Evolutionary conservation across 2,888 invertebrate species (phyloP).

Genomic region (Strigamia transsilvanica): DNA sequence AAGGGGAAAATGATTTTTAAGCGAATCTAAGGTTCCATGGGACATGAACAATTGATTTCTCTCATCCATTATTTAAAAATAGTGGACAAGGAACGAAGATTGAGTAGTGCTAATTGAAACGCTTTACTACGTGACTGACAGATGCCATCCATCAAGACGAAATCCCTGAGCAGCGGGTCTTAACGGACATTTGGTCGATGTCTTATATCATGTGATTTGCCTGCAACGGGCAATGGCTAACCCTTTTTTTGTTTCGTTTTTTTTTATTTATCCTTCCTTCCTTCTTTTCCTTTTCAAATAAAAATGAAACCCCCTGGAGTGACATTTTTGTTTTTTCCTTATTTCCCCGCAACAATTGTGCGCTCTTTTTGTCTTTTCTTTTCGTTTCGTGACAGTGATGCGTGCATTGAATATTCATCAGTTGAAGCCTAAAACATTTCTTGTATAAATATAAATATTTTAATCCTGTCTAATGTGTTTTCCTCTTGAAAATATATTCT

Average conservation of each 20-base stretch:
- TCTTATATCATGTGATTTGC: slow-evolving; percentile 32
- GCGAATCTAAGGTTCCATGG: not conserved
- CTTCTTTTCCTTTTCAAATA: slow-evolving; percentile 31
- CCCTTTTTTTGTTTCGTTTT: slow-evolving; percentile 14
- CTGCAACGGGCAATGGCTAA: not conserved
- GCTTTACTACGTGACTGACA: slow-evolving; percentile 36
- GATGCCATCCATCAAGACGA: slow-evolving; percentile 35
- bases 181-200: slow-evolving; percentile 38
- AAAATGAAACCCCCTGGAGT: slow-evolving; percentile 33
- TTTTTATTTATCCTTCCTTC: not conserved
- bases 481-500: not conserved
- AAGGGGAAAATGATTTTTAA: not conserved
- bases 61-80: slow-evolving; percentile 6
- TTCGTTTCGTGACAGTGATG: not conserved
- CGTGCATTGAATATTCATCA: slow-evolving; percentile 12
- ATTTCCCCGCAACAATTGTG: not conserved
- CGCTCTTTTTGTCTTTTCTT: not conserved
- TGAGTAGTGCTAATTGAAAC: slow-evolving; percentile 41
- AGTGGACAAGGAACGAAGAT: slow-evolving; percentile 43
- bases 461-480: not conserved
- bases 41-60: not conserved
- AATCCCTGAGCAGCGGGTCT: slow-evolving; percentile 15
- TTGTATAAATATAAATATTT: not conserved
- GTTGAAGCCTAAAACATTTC: not conserved
- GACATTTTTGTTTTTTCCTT: slow-evolving; percentile 13